Conservation (phyloP, 2,888 invertebrate species). For the Eretmocerus hayati region DNA sequence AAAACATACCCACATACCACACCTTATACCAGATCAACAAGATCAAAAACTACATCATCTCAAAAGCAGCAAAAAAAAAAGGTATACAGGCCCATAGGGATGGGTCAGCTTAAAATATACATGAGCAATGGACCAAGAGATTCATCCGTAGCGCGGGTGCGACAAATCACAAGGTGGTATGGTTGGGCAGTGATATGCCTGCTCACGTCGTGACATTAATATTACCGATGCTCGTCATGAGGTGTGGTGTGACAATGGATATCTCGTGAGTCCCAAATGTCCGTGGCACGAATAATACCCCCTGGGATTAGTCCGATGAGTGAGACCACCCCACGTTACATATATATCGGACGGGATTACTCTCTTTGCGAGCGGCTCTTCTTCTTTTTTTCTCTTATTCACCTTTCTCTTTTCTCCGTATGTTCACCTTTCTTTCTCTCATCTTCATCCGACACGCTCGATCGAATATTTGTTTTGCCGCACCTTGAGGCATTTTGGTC, state of each 20-base stretch:
- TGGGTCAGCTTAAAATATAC: neutral
- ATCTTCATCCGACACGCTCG: no score
- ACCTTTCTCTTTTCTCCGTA: no score
- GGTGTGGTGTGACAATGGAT: constrained; percentile 33
- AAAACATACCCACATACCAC: no score
- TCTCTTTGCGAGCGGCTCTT: neutral
- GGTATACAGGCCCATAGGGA: neutral
- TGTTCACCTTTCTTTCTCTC: no score
- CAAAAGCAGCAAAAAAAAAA: neutral
- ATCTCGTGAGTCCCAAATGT: constrained; percentile 25
- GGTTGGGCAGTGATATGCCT: constrained; percentile 46
- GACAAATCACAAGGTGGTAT: constrained; percentile 47
- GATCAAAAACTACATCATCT: neutral
- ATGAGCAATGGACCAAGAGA: neutral
- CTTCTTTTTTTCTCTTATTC: neutral
- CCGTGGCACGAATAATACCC: constrained; percentile 44
- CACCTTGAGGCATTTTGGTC: no score
- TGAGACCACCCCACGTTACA: constrained; percentile 38
- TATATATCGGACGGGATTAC: neutral
- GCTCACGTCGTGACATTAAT: constrained; percentile 42
- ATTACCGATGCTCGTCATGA: neutral
- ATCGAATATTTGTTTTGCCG: no score
- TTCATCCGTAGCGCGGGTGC: constrained; percentile 18
- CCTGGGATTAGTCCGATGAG: constrained; percentile 39
- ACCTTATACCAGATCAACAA: constrained; percentile 3